phyloP scores from a whole-genome alignment of 2,797 vertebrate genomes.

The Falco columbarius region DNA sequence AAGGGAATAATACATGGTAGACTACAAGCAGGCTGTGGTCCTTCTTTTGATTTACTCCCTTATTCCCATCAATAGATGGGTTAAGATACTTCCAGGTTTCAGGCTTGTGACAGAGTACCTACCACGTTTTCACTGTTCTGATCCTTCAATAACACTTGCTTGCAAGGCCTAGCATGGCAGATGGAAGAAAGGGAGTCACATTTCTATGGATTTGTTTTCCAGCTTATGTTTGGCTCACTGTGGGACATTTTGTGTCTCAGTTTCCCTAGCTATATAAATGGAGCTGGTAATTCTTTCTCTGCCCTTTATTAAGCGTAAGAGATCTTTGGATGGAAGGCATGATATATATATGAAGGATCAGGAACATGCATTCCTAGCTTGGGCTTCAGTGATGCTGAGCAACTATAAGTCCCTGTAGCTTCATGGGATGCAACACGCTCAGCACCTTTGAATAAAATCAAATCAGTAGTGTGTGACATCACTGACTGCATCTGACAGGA shows the following conservation, averaged over 20 bases:
- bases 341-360: fast-evolving
- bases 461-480: background rate
- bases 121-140: background rate
- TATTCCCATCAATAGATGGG: background rate
- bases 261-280: background rate
- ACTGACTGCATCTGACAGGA: background rate
- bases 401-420: background rate
- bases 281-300: background rate
- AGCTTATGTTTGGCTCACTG: background rate
- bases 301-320: background rate
- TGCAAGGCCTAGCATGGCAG: background rate
- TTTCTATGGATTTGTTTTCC: background rate
- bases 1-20: background rate
- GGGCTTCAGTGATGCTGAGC: background rate
- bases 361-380: background rate
- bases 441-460: background rate
- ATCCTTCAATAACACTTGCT: background rate
- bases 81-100: background rate
- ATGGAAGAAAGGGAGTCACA: background rate
- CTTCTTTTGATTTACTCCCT: background rate
- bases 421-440: background rate
- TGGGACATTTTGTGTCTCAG: background rate
- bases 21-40: background rate
- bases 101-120: background rate
- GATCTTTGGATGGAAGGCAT: background rate